These are phyloP conservation scores for Herminia tarsipennalis DNA, from an alignment of 2,888 invertebrate species.

Conservation along the genomic window DNA sequence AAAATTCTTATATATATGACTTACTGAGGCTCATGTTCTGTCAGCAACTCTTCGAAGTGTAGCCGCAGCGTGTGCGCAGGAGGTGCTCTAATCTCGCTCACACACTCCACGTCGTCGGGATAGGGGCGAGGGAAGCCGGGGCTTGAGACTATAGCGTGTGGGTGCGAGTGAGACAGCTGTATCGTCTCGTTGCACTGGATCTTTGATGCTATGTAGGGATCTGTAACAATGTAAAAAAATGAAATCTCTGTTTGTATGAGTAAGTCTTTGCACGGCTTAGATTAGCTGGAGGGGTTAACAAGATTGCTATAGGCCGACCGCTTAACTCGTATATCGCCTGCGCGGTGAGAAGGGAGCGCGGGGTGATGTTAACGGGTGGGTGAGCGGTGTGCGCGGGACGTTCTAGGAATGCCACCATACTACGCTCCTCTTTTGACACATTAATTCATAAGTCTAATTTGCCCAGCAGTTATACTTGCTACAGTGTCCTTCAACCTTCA, in stretches of 20 bases:
- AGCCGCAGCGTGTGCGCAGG: slow-evolving; percentile 89
- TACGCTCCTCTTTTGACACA: too few relatives aligned
- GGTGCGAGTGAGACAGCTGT: slow-evolving; percentile 87
- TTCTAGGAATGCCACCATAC: too few relatives aligned
- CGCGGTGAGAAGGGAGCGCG: too few relatives aligned
- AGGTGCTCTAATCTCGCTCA: slow-evolving; percentile 89
- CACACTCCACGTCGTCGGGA: slow-evolving; percentile 91
- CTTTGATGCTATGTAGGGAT: slow-evolving; percentile 72
- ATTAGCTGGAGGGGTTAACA: too few relatives aligned
- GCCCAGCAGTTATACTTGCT: too few relatives aligned
- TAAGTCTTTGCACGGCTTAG: too few relatives aligned
- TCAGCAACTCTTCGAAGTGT: slow-evolving; percentile 91
- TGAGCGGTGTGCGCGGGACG: too few relatives aligned
- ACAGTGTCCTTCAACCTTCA: too few relatives aligned
- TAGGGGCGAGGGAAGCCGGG: slow-evolving; percentile 93
- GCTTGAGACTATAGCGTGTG: slow-evolving; percentile 89
- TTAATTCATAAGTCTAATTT: too few relatives aligned
- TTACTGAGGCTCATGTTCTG: slow-evolving; percentile 92
- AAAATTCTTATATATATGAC: slow-evolving; percentile 54
- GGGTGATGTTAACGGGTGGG: too few relatives aligned
- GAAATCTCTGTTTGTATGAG: background rate
- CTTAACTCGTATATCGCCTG: too few relatives aligned
- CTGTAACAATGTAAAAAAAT: slow-evolving; percentile 55
- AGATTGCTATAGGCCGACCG: too few relatives aligned
- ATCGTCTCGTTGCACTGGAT: slow-evolving; percentile 89